Evolutionary conservation across 2,888 invertebrate genomes (phyloP).

Genomic region (Cepaea hortensis): DNA sequence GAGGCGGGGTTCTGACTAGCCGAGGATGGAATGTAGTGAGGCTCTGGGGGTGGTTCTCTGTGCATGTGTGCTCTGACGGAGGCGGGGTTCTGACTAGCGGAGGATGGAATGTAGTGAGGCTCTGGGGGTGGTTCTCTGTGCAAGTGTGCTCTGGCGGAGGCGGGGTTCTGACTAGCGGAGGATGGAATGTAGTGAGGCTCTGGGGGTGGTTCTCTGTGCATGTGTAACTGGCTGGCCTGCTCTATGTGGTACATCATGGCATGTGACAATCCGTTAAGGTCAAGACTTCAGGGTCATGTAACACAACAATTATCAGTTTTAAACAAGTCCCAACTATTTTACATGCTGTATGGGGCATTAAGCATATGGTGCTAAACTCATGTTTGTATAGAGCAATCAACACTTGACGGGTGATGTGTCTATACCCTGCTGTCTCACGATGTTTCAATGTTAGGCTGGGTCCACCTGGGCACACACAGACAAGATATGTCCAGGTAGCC

Average conservation of each 20-base stretch:
- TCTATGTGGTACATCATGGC: conserved; percentile 69
- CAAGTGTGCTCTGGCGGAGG: conserved; percentile 43
- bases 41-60: conserved; percentile 43
- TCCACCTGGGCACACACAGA: too few species aligned
- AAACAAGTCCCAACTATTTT: too few species aligned
- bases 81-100: conserved; percentile 54
- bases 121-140: conserved; percentile 44
- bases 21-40: conserved; percentile 59
- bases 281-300: too few species aligned
- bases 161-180: conserved; percentile 56
- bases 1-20: conserved; percentile 50
- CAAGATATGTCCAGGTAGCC: too few species aligned
- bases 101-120: conserved; percentile 56
- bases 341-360: too few species aligned
- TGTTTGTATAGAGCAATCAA: too few species aligned
- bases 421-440: too few species aligned
- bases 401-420: too few species aligned
- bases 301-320: too few species aligned
- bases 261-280: conserved; percentile 57
- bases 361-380: too few species aligned
- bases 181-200: conserved; percentile 55
- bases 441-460: too few species aligned
- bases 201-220: conserved; percentile 41
- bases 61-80: conserved; percentile 30
- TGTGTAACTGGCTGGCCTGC: conserved; percentile 52